Conservation (phyloP, 2,888 invertebrate species). For the Rugalucina vietnamica region DNA sequence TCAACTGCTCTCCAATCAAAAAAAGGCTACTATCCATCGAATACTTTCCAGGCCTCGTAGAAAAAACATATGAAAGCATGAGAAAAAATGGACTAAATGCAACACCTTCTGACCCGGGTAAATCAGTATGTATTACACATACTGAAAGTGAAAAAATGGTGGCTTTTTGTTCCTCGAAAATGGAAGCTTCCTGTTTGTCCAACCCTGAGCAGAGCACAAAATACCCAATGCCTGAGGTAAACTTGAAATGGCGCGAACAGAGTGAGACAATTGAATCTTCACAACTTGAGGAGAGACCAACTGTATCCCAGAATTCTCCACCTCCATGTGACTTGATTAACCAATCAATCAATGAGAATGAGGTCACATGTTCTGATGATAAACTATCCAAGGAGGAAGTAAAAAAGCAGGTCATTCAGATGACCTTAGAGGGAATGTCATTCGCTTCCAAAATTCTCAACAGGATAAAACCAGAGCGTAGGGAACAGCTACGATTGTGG, state of each 20-base stretch:
- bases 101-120: too few relatives aligned
- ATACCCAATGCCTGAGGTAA: neutral
- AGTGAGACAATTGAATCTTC: neutral
- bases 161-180: too few relatives aligned
- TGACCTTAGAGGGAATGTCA: conserved; percentile 27
- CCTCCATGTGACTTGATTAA: neutral
- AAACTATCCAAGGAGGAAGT: neutral
- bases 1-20: neutral
- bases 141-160: too few relatives aligned
- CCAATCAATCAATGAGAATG: neutral
- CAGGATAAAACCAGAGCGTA: conserved; percentile 55
- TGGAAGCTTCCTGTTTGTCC: too few relatives aligned
- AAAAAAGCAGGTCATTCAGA: conserved; percentile 8
- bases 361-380: neutral
- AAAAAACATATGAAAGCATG: too few relatives aligned
- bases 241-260: neutral
- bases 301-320: neutral
- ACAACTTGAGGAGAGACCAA: neutral
- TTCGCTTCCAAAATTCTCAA: conserved; percentile 48
- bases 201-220: too few relatives aligned
- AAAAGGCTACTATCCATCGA: too few relatives aligned
- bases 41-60: too few relatives aligned
- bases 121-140: too few relatives aligned
- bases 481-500: conserved; percentile 45
- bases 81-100: too few relatives aligned